These are phyloP conservation scores for Bufotes viridis DNA, from an alignment of 2,797 vertebrate species.

Conservation along the genomic window DNA sequence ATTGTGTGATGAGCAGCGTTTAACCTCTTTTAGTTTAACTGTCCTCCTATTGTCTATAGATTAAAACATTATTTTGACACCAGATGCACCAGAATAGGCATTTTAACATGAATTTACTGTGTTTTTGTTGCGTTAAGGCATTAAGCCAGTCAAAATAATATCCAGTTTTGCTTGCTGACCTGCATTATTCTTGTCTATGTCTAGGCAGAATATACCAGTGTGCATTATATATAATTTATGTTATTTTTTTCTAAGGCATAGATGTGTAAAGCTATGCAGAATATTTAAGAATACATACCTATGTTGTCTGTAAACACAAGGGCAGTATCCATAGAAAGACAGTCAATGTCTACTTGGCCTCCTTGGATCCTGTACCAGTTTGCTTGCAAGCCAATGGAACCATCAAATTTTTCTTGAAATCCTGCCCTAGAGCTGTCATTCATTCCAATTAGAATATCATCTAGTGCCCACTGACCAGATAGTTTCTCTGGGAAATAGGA, in stretches of 20 bases:
- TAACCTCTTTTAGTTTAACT: too few species aligned
- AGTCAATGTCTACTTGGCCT: slow-evolving; percentile 93
- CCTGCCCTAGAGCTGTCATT: slow-evolving; percentile 96
- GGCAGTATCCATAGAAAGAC: slow-evolving; percentile 91
- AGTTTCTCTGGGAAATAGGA: slow-evolving; percentile 81
- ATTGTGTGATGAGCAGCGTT: too few species aligned
- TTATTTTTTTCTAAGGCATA: background rate
- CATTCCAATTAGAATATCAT: slow-evolving; percentile 95
- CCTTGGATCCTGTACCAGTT: slow-evolving; percentile 98
- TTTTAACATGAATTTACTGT: too few species aligned
- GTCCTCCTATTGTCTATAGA: too few species aligned
- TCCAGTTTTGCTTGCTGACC: background rate
- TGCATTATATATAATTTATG: background rate
- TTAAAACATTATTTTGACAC: too few species aligned
- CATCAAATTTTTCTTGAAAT: slow-evolving; percentile 96
- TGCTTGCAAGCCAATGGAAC: slow-evolving; percentile 86
- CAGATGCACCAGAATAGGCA: too few species aligned
- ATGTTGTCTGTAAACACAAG: slow-evolving; percentile 90
- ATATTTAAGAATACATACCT: slow-evolving; percentile 70
- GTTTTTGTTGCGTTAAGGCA: too few species aligned
- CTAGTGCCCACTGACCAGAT: slow-evolving; percentile 95
- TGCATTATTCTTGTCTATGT: background rate
- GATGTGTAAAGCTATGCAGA: background rate
- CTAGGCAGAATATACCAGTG: background rate
- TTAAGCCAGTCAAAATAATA: too few species aligned